Evolutionary conservation across 2,797 vertebrate species (phyloP), one percentile per base, ranked within the genome.

Genomic region (Mus caroli): DNA sequence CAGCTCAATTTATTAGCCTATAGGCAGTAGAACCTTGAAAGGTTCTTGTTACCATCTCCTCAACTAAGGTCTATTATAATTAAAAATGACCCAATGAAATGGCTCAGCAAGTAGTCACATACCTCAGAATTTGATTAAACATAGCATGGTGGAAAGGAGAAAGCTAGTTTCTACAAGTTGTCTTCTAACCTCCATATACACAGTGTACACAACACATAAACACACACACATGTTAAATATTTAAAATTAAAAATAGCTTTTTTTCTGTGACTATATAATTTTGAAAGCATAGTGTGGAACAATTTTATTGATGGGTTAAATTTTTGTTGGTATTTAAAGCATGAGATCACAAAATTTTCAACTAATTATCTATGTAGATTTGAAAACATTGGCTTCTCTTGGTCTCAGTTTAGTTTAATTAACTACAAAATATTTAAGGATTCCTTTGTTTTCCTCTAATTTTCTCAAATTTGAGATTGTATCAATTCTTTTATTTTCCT

Each of bases 281-380:
- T 92, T 77, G n/a, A 92, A 92, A 64, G 60, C 73, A 54, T 6
- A 62, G 37, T 24, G 28, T 17, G 6, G 58, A 34, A 37, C 46
- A 22, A 46, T 62, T 62, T 89, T 64, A 78, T 64, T 80, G 40
- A 78, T 82, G 31, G 31, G 31, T 64, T 92, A 88, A 76, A 73
- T 94, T 91, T 88, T 20, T 85, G 34, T 60, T 92, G 77, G 40
- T 93, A 88, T 78, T 96, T 88, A 96, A 95, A 92, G 58, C 28
- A 34, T 24, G 73, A 94, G 34, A 43, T 86, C 82, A 94, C 17
- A 89, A 34, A 79, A 88, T 13, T 79, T 90, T 96, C 2, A 12
- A 76, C 37, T 71, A 76, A 62, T 77, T 90, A 67, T 80, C 54
- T 67, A 67, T 40, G 58, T 37, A 91, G 76, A 83, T 83, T 71